Percentiles rank a stretch among this genome's conserved stretches.
Evolutionary conservation across 2,797 vertebrate species (phyloP).

Genomic region (Tenualosa ilisha): DNA sequence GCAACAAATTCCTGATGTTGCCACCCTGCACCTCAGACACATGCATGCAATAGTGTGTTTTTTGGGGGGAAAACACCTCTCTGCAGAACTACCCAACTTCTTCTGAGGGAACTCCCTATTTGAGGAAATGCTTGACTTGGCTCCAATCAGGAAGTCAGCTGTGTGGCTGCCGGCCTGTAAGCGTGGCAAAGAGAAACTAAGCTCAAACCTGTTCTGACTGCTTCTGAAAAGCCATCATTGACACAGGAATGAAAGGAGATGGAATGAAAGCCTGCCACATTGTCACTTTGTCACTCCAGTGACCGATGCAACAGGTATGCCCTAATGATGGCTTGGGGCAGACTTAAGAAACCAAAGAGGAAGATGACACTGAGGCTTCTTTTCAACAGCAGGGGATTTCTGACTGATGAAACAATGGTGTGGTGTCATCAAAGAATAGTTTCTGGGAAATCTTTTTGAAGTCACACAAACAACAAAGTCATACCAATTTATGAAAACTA

Average conservation of each 20-base stretch:
- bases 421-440: not conserved
- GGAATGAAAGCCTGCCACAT: slow-evolving; percentile 8
- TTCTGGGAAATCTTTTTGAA: not conserved
- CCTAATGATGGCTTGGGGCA: not conserved
- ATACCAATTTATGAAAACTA: not conserved
- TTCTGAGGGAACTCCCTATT: not conserved
- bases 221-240: not conserved
- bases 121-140: not conserved
- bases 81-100: not conserved
- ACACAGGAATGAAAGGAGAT: not conserved
- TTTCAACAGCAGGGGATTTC: not conserved
- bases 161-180: not conserved
- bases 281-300: not conserved
- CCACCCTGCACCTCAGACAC: not conserved
- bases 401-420: not conserved
- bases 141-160: not conserved
- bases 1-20: not conserved
- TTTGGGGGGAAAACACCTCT: not conserved
- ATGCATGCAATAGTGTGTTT: not conserved
- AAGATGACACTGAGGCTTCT: not conserved
- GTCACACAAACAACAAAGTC: not conserved
- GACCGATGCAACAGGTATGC: slow-evolving; percentile 8
- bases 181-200: not conserved
- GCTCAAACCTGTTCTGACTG: not conserved
- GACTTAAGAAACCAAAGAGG: not conserved